Evolutionary conservation across 2,888 invertebrate species (phyloP).

Genomic region (Pristionchus fissidentatus): DNA sequence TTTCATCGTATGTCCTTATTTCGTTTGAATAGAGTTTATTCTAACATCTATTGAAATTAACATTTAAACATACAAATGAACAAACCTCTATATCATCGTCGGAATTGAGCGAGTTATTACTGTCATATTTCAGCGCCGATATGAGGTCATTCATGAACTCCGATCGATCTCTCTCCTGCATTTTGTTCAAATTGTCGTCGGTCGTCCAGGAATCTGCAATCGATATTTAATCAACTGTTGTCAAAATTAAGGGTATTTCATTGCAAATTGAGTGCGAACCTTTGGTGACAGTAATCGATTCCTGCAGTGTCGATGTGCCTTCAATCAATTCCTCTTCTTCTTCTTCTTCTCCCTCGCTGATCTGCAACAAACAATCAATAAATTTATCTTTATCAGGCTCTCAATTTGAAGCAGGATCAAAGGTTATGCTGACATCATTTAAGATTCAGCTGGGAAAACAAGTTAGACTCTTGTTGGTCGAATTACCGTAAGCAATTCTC

Average conservation of each 20-base stretch:
- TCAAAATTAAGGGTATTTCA: not conserved
- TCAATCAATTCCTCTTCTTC: conserved; percentile 37
- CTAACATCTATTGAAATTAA: no score
- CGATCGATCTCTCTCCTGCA: conserved; percentile 58
- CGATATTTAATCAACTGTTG: not conserved
- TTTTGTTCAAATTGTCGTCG: conserved; percentile 53
- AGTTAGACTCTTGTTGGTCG: no score
- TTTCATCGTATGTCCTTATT: no score
- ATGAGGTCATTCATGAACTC: conserved; percentile 61
- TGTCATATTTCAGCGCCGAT: conserved; percentile 39
- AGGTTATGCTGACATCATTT: no score
- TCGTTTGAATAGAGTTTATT: no score
- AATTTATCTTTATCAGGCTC: no score
- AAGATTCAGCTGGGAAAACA: no score
- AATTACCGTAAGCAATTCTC: no score
- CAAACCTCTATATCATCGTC: not conserved
- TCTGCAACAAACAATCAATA: conserved; percentile 4
- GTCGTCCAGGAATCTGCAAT: not conserved
- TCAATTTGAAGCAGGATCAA: no score
- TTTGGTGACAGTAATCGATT: conserved; percentile 15
- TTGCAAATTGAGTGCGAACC: not conserved
- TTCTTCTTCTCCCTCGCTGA: conserved; percentile 45
- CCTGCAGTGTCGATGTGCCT: conserved; percentile 5
- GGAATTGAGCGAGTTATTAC: not conserved
- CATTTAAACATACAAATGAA: no score